These are phyloP conservation scores for Natator depressus DNA, from an alignment of 2,113 vertebrate genomes.

Conservation along the genomic window DNA sequence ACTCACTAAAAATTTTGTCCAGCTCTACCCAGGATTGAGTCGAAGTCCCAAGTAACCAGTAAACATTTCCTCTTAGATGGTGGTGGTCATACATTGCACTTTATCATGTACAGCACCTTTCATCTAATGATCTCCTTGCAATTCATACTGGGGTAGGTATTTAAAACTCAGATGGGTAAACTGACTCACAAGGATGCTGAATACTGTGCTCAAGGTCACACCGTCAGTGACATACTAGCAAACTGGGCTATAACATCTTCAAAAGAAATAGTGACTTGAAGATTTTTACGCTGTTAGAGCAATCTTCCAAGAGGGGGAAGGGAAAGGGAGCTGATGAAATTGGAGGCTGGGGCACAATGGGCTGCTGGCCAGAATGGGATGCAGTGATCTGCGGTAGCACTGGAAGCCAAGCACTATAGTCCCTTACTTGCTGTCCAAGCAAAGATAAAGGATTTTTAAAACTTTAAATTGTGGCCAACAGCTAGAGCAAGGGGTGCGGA, in stretches of 20 bases:
- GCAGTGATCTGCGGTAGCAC: not conserved
- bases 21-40: not conserved
- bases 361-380: fast-evolving
- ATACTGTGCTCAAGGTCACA: not conserved
- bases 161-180: not conserved
- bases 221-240: not conserved
- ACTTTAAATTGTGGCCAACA: not conserved
- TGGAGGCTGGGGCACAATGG: fast-evolving
- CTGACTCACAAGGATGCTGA: too few species aligned
- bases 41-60: not conserved
- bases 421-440: not conserved
- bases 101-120: fast-evolving
- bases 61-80: not conserved
- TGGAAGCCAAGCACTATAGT: not conserved
- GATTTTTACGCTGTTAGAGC: not conserved
- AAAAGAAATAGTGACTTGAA: not conserved
- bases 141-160: not conserved
- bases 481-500: not conserved
- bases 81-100: fast-evolving
- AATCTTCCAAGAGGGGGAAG: not conserved
- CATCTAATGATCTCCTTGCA: not conserved
- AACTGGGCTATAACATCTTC: not conserved
- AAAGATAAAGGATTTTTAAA: not conserved
- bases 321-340: not conserved
- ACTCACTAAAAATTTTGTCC: too few species aligned